These are phyloP conservation scores for Galleria mellonella DNA, from an alignment of 1,140 invertebrate genomes.

Conservation along the genomic window DNA sequence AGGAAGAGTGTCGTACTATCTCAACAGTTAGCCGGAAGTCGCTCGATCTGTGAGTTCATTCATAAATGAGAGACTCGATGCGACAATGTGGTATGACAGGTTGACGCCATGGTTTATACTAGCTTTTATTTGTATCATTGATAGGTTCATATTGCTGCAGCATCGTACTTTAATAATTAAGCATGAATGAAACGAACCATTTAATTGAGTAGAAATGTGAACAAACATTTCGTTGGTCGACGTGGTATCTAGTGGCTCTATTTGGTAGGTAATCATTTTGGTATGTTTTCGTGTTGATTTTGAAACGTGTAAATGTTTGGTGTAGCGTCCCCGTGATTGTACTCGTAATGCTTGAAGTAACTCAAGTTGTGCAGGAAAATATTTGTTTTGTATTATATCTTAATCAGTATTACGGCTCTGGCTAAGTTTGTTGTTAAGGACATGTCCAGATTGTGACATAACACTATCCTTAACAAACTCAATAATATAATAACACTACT, in stretches of 20 bases:
- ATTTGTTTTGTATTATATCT: no score
- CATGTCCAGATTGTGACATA: no score
- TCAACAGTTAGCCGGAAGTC: conserved; percentile 72
- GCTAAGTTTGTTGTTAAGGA: no score
- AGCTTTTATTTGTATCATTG: conserved; percentile 28
- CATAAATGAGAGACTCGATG: conserved; percentile 61
- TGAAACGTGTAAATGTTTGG: conserved; percentile 8
- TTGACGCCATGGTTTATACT: conserved; percentile 30
- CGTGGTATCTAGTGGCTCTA: conserved; percentile 20
- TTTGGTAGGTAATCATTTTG: conserved; percentile 19
- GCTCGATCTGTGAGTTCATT: conserved; percentile 72
- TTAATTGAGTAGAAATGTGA: conserved; percentile 70
- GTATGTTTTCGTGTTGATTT: conserved; percentile 14
- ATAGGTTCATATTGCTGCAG: conserved; percentile 35
- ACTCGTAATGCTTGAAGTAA: no score
- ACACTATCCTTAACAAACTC: no score
- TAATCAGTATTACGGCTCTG: no score
- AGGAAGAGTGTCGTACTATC: conserved; percentile 74
- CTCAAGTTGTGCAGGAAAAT: no score
- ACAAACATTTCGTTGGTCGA: conserved; percentile 54
- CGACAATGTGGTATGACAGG: conserved; percentile 57
- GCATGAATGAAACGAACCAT: conserved; percentile 67
- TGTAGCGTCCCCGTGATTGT: conserved; percentile 6
- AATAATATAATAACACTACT: no score
- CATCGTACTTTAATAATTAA: conserved; percentile 48